Evolutionary conservation across 37 sponge, comb jelly and placozoan species (phyloP).

Genomic region (Halisarca cf. caerulea): DNA sequence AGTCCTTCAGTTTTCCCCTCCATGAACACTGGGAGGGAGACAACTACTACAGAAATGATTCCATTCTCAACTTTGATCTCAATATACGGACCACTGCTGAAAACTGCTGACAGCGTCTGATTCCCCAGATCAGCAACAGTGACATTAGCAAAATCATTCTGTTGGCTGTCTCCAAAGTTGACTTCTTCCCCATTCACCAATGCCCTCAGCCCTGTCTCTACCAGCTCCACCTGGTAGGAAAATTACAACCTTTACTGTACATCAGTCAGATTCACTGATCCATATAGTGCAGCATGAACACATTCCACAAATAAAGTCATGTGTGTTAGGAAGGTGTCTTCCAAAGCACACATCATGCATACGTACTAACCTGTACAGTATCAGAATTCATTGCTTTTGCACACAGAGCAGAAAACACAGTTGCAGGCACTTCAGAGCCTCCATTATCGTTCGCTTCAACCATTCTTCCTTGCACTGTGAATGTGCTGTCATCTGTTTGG

Average conservation of each 20-base stretch:
- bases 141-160: conserved; percentile 2
- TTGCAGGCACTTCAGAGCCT: conserved; percentile 15
- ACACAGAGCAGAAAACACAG: conserved; percentile 60
- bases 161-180: background rate
- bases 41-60: conserved; percentile 31
- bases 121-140: conserved; percentile 14
- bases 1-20: conserved; percentile 29
- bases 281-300: too few species aligned
- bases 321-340: too few species aligned
- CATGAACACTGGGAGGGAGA: conserved; percentile 9
- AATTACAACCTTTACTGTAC: too few species aligned
- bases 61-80: conserved; percentile 31
- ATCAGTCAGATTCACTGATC: too few species aligned
- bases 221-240: background rate
- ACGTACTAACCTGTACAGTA: conserved; percentile 43
- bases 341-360: too few species aligned
- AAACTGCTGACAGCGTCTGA: conserved; percentile 16
- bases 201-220: conserved; percentile 1
- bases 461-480: conserved; percentile 59
- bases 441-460: background rate
- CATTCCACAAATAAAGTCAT: too few species aligned
- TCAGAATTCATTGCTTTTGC: conserved; percentile 43
- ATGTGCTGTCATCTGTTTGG: conserved; percentile 17
- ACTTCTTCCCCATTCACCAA: conserved; percentile 26
- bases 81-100: conserved; percentile 15